Percentiles rank a stretch among this genome's conserved stretches.
These are phyloP conservation scores for Tethea ocularis DNA, from an alignment of 2,888 invertebrate genomes.

Conservation along the genomic window DNA sequence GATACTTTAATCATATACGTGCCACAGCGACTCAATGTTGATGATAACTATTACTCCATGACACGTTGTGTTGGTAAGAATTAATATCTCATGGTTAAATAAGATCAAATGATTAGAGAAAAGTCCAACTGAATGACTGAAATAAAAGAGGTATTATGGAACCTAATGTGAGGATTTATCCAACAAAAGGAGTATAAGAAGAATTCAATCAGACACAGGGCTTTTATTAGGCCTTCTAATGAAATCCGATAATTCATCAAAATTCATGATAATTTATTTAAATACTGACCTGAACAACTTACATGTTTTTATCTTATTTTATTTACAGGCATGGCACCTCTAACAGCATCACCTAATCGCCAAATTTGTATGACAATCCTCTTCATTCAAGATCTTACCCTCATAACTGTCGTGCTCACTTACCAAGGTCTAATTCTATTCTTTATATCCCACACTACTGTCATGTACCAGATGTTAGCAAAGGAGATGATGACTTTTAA, in stretches of 20 bases:
- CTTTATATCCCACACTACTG: conserved; percentile 62
- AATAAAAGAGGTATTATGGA: too few species aligned
- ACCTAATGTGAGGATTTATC: too few species aligned
- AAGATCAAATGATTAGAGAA: too few species aligned
- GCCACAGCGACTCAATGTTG: conserved; percentile 50
- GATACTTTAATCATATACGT: conserved; percentile 52
- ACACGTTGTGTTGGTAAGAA: conserved; percentile 53
- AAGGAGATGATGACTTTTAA: conserved; percentile 55
- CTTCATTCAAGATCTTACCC: conserved; percentile 46
- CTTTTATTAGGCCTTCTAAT: too few species aligned
- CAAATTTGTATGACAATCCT: conserved; percentile 57
- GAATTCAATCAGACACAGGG: too few species aligned
- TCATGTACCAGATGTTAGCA: conserved; percentile 60
- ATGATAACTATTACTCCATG: conserved; percentile 52
- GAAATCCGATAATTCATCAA: too few species aligned
- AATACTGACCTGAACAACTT: too few species aligned
- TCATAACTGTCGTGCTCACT: conserved; percentile 51
- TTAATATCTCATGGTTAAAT: neutral
- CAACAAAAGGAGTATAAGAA: too few species aligned
- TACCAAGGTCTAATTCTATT: conserved; percentile 63
- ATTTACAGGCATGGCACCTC: conserved; percentile 59
- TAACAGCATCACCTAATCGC: conserved; percentile 51
- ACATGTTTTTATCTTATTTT: too few species aligned
- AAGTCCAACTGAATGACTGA: too few species aligned
- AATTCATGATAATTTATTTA: neutral